Evolutionary conservation across 2,797 vertebrate species (phyloP).

Genomic region (Diplodus sargus): DNA sequence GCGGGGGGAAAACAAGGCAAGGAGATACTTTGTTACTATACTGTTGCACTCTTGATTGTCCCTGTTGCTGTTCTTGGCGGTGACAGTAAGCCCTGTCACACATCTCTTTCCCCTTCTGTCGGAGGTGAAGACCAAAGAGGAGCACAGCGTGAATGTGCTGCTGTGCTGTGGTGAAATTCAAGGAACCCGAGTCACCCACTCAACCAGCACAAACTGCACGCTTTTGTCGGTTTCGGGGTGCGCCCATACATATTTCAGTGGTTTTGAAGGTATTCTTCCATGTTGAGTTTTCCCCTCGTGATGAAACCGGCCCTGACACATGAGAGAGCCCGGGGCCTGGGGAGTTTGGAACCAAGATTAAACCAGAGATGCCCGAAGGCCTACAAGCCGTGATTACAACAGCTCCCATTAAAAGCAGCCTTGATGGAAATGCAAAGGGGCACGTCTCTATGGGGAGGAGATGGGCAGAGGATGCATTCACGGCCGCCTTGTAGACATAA

Average conservation of each 20-base stretch:
- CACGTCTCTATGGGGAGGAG: conserved; percentile 53
- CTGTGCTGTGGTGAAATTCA: conserved; percentile 55
- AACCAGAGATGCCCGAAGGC: conserved; percentile 70
- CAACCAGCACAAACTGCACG: conserved; percentile 54
- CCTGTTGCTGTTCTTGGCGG: conserved; percentile 48
- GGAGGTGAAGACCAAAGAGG: conserved; percentile 63
- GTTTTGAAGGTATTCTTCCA: conserved; percentile 67
- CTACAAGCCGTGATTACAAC: conserved; percentile 74
- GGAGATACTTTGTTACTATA: conserved; percentile 65
- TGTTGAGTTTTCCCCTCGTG: conserved; percentile 52
- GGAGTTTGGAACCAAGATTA: conserved; percentile 75
- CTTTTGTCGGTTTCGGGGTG: conserved; percentile 57
- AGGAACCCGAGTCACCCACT: conserved; percentile 58
- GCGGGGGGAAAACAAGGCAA: conserved; percentile 15
- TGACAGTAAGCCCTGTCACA: conserved; percentile 65
- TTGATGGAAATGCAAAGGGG: conserved; percentile 71
- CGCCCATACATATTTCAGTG: conserved; percentile 71
- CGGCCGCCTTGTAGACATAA: conserved; percentile 51
- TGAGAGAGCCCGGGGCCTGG: conserved; percentile 60
- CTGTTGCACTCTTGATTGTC: conserved; percentile 60
- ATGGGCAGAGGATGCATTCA: conserved; percentile 40
- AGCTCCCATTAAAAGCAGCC: conserved; percentile 66
- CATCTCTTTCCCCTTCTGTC: conserved; percentile 39
- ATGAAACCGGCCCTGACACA: conserved; percentile 75
- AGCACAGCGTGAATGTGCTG: conserved; percentile 40